Evolutionary conservation across 2,797 vertebrate genomes (phyloP).

Genomic region (Momotus momota): DNA sequence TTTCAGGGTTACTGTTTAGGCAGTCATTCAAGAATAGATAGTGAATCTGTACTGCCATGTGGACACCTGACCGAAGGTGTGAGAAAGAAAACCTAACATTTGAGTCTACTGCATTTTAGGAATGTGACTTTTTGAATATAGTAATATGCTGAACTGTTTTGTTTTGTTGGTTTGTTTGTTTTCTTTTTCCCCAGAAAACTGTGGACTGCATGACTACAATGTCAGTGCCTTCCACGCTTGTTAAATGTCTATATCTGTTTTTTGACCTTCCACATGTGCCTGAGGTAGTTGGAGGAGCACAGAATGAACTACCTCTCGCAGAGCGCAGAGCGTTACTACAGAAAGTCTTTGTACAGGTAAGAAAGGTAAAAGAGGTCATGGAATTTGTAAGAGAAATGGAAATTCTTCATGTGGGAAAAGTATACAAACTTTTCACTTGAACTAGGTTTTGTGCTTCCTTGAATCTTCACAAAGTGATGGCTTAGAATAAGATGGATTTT

Average conservation of each 20-base stretch:
- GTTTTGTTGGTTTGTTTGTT: background rate
- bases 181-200: constrained; percentile 88
- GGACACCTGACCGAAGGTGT: background rate
- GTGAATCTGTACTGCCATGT: background rate
- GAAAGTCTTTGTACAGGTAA: constrained; percentile 98
- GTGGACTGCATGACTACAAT: constrained; percentile 99
- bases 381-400: background rate
- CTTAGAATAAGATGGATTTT: background rate
- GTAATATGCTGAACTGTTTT: background rate
- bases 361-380: background rate
- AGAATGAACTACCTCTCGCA: constrained; percentile 90
- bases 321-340: constrained; percentile 93
- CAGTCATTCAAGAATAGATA: background rate
- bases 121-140: background rate
- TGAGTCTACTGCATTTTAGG: background rate
- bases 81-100: background rate
- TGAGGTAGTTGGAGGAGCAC: constrained; percentile 87
- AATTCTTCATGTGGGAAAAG: background rate
- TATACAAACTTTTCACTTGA: background rate
- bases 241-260: constrained; percentile 99
- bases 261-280: constrained; percentile 98
- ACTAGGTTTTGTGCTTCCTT: background rate
- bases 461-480: background rate
- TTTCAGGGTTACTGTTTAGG: background rate
- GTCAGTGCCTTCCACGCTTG: constrained; percentile 98